These are phyloP conservation scores for Diploscapter pachys DNA, from an alignment of 1,140 invertebrate genomes.

Conservation along the genomic window DNA sequence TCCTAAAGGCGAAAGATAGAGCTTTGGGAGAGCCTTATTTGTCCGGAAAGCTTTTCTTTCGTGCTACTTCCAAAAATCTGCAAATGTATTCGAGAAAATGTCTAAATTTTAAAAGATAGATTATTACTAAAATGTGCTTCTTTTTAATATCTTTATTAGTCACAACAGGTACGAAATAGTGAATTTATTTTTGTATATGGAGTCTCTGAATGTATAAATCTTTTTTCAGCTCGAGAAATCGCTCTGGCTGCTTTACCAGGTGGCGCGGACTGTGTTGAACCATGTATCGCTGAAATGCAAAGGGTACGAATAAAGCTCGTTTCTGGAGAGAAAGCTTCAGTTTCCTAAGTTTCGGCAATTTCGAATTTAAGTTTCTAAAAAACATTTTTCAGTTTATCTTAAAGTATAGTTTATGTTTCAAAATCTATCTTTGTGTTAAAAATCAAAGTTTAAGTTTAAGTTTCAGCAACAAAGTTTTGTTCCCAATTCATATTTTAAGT, in stretches of 20 bases:
- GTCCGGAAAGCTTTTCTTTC: too few relatives aligned
- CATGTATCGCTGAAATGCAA: conserved; percentile 31
- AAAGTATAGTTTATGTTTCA: not conserved
- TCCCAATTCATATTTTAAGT: not conserved
- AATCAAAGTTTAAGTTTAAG: not conserved
- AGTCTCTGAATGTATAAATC: too few relatives aligned
- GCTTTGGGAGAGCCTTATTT: too few relatives aligned
- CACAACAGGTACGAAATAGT: too few relatives aligned
- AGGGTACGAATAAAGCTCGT: conserved; percentile 1
- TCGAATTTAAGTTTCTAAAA: not conserved
- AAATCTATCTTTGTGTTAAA: not conserved
- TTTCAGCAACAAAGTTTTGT: not conserved
- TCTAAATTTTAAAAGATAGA: too few relatives aligned
- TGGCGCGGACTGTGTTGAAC: conserved; percentile 23
- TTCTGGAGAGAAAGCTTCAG: not conserved
- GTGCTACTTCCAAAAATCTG: too few relatives aligned
- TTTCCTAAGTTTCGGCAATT: not conserved
- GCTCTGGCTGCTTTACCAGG: conserved; percentile 15
- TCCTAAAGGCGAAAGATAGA: too few relatives aligned
- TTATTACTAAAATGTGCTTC: too few relatives aligned
- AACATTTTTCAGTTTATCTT: not conserved
- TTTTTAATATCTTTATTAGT: too few relatives aligned
- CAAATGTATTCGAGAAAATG: too few relatives aligned
- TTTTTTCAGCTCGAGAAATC: not conserved
- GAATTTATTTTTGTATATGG: too few relatives aligned